These are phyloP conservation scores for Trematomus bernacchii DNA, from an alignment of 2,797 vertebrate species.

Conservation along the genomic window DNA sequence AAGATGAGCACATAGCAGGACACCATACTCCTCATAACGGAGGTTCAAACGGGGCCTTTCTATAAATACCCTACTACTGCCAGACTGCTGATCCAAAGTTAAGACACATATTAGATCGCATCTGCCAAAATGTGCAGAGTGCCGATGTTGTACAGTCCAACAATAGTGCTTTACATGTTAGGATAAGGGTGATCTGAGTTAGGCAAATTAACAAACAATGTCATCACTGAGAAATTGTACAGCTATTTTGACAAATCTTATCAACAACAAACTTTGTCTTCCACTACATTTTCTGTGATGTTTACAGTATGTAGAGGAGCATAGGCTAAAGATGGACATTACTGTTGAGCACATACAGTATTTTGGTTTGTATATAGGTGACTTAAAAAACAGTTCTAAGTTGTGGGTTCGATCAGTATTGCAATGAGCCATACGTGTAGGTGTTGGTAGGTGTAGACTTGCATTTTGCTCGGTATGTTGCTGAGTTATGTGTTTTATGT, in stretches of 20 bases:
- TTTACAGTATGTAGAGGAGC: not conserved
- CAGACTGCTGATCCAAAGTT: constrained; percentile 25
- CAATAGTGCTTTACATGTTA: not conserved
- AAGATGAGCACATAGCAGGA: constrained; percentile 25
- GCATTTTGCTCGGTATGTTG: not conserved
- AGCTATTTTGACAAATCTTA: not conserved
- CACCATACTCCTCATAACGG: constrained; percentile 8
- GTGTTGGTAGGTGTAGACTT: not conserved
- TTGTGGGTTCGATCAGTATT: constrained; percentile 51
- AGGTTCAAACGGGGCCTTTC: constrained; percentile 22
- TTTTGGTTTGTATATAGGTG: not conserved
- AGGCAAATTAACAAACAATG: not conserved
- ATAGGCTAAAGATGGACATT: not conserved
- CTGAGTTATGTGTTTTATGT: not conserved
- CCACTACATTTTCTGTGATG: not conserved
- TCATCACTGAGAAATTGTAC: not conserved
- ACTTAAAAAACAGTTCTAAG: constrained; percentile 2
- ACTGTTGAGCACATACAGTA: not conserved
- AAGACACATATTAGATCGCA: constrained; percentile 12
- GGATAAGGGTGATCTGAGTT: not conserved
- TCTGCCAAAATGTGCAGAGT: constrained; percentile 24
- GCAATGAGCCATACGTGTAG: constrained; percentile 18
- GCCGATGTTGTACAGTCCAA: constrained; percentile 19
- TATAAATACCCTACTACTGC: constrained; percentile 52
- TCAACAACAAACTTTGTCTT: not conserved